phyloP scores from a whole-genome alignment of 2,888 invertebrate species.

The Dryomyza anilis region DNA sequence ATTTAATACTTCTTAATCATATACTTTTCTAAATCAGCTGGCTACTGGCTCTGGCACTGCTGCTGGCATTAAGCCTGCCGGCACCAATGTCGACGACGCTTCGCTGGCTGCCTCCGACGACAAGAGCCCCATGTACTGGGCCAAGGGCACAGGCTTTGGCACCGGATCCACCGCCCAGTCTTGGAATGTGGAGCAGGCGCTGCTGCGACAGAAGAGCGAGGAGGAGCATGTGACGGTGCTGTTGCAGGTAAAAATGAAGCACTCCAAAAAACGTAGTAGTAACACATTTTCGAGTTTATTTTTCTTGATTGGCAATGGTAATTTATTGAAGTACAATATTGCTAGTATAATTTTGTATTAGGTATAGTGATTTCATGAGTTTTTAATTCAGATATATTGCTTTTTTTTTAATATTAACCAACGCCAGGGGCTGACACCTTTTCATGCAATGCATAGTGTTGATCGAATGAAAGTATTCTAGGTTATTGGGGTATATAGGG shows the following conservation, averaged over 20 bases:
- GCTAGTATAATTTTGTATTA: too few species aligned
- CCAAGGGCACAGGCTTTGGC: constrained; percentile 95
- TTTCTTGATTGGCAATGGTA: too few species aligned
- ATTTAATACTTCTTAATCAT: background rate
- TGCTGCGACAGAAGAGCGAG: constrained; percentile 85
- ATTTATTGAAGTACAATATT: too few species aligned
- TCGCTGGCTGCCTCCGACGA: constrained; percentile 66
- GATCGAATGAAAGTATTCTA: too few species aligned
- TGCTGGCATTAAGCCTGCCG: constrained; percentile 40
- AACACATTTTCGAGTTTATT: background rate
- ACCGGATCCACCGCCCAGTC: constrained; percentile 94
- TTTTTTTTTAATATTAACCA: too few species aligned
- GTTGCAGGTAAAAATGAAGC: constrained; percentile 66
- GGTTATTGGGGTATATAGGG: too few species aligned
- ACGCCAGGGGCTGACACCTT: too few species aligned
- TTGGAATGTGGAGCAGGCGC: constrained; percentile 96
- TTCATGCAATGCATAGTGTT: too few species aligned
- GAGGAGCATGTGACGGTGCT: constrained; percentile 92
- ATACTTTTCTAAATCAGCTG: background rate
- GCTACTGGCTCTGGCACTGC: too few species aligned
- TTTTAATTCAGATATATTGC: too few species aligned
- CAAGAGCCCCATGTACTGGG: constrained; percentile 86
- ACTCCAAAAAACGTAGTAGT: too few species aligned
- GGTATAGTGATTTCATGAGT: too few species aligned
- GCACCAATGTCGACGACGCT: constrained; percentile 54